These are phyloP conservation scores for Chauna torquata DNA, from an alignment of 2,113 vertebrate species.

Conservation along the genomic window DNA sequence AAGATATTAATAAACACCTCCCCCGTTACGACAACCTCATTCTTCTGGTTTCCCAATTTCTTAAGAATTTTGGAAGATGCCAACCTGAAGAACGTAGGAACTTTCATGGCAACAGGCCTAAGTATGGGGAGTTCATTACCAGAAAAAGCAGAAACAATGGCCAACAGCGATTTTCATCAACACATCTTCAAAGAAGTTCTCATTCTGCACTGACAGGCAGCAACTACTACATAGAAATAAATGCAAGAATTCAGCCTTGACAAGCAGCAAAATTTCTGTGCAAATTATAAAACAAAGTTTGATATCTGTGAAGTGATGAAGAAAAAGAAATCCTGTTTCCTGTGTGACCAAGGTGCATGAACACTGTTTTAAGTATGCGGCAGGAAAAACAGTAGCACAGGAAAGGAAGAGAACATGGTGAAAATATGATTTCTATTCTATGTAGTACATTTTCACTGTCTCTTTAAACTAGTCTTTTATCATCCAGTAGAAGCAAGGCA, in stretches of 20 bases:
- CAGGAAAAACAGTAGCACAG: background rate
- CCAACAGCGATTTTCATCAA: background rate
- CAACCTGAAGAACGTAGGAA: background rate
- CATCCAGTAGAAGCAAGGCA: background rate
- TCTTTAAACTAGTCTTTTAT: background rate
- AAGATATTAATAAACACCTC: background rate
- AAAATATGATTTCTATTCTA: background rate
- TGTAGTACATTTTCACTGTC: background rate
- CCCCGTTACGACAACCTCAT: fast-evolving
- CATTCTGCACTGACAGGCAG: background rate
- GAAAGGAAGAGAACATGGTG: background rate
- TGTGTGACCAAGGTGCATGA: background rate
- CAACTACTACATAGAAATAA: background rate
- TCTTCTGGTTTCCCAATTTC: background rate
- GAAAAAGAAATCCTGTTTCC: background rate
- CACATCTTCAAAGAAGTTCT: background rate
- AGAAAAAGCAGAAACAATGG: background rate
- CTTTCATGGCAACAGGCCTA: background rate
- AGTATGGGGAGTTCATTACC: background rate
- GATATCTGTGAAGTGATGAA: background rate
- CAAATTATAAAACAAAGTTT: background rate
- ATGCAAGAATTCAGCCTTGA: background rate
- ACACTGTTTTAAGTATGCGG: background rate
- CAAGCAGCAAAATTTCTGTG: background rate
- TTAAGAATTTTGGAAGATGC: background rate